phyloP scores from a whole-genome alignment of 2,113 vertebrate species.

The Rhagologus leucostigma region DNA sequence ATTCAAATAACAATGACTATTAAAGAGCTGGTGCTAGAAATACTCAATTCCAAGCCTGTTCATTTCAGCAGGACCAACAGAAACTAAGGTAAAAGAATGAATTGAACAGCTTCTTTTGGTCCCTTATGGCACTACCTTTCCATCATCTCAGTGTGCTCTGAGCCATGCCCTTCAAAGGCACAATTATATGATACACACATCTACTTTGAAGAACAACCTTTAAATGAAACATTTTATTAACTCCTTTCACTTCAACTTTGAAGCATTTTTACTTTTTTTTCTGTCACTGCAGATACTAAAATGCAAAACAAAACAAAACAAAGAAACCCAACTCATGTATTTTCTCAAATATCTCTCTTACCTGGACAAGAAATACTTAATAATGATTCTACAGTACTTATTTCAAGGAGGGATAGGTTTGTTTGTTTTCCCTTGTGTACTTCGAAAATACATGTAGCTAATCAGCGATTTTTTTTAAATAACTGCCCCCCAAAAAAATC shows the following conservation, averaged over 20 bases:
- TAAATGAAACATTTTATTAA: background rate
- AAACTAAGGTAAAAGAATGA: background rate
- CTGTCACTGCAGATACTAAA: background rate
- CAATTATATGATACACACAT: background rate
- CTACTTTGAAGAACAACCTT: background rate
- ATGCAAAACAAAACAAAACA: background rate
- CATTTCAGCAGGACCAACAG: background rate
- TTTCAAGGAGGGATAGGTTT: background rate
- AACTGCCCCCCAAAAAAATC: background rate
- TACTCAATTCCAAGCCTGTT: background rate
- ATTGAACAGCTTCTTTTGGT: background rate
- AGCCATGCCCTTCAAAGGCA: background rate
- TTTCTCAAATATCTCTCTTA: background rate
- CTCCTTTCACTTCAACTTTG: background rate
- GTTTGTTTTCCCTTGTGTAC: background rate
- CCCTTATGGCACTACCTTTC: background rate
- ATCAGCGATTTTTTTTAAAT: background rate
- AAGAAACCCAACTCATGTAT: background rate
- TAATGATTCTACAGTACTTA: background rate
- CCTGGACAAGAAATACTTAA: background rate
- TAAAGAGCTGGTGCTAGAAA: background rate
- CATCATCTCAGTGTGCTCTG: background rate
- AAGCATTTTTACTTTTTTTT: background rate
- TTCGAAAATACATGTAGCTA: background rate
- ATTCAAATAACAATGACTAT: background rate